Conservation (phyloP, 1,140 invertebrate species). For the Drosophila nebulosa region DNA sequence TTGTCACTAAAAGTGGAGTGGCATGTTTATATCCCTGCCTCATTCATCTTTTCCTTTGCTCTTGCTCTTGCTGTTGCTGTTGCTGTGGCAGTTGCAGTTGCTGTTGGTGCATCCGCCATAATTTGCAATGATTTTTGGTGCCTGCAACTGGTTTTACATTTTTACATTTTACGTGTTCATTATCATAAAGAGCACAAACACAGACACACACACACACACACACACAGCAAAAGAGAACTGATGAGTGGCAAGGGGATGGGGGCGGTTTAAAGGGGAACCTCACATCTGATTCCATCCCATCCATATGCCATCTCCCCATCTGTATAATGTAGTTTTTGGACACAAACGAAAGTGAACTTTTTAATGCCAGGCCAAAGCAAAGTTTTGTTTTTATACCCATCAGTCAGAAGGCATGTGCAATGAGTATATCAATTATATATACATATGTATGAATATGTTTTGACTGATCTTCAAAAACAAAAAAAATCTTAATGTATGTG, state of each 20-base stretch:
- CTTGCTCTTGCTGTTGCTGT: neutral
- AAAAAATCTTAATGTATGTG: too few species aligned
- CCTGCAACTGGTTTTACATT: conserved; percentile 66
- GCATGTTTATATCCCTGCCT: conserved; percentile 16
- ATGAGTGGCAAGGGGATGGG: neutral
- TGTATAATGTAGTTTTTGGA: conserved; percentile 61
- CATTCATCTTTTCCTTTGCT: conserved; percentile 16
- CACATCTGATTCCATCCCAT: neutral
- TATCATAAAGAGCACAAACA: conserved; percentile 61
- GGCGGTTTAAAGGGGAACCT: conserved; percentile 8
- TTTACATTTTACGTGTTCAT: conserved; percentile 70
- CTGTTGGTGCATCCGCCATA: conserved; percentile 53
- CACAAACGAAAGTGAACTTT: conserved; percentile 78
- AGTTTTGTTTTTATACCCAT: conserved; percentile 33
- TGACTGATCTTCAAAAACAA: too few species aligned
- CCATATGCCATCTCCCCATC: conserved; percentile 15
- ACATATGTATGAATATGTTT: too few species aligned
- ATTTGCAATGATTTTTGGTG: conserved; percentile 74
- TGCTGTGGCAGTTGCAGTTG: too few species aligned
- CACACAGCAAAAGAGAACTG: neutral
- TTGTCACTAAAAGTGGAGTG: conserved; percentile 26
- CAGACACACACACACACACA: neutral
- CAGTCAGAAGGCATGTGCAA: neutral
- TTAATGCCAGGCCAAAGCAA: conserved; percentile 62
- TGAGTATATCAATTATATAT: neutral